These are phyloP conservation scores for Setophaga kirtlandii DNA, from an alignment of 2,113 vertebrate genomes.

Conservation along the genomic window DNA sequence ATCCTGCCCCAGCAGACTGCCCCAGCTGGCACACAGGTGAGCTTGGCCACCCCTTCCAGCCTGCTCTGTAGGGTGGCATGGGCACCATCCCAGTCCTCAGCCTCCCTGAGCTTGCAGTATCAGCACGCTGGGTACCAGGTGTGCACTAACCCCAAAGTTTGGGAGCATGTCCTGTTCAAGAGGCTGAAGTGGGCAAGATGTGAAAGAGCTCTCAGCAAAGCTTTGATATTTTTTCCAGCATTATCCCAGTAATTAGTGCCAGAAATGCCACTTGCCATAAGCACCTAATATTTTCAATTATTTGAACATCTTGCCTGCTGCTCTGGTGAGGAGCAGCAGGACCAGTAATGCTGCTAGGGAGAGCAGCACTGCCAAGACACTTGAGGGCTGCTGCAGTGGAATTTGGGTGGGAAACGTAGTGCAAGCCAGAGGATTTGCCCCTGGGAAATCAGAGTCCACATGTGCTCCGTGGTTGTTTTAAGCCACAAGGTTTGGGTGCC, in stretches of 20 bases:
- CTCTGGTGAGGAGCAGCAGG: not conserved
- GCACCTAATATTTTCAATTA: not conserved
- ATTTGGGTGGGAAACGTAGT: not conserved
- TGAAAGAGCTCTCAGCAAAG: not conserved
- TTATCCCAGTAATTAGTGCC: not conserved
- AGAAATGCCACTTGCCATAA: not conserved
- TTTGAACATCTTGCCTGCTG: not conserved
- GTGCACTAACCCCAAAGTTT: fast-evolving
- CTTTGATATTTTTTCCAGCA: not conserved
- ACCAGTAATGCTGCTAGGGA: not conserved
- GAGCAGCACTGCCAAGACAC: not conserved
- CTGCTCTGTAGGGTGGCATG: fast-evolving
- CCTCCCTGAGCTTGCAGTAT: not conserved
- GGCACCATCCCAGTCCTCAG: fast-evolving
- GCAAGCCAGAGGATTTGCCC: not conserved
- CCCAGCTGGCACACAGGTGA: constrained; percentile 66
- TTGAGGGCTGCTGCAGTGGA: not conserved
- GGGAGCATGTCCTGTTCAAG: fast-evolving
- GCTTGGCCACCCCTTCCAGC: not conserved
- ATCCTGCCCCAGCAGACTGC: constrained; percentile 88
- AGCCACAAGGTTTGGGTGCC: not conserved
- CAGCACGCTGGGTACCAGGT: fast-evolving
- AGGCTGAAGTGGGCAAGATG: not conserved
- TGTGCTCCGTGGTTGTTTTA: not conserved
- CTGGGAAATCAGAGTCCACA: fast-evolving